Base-by-base conservation (phyloP, 2,113 vertebrate species). In the Callipepla squamata region DNA sequence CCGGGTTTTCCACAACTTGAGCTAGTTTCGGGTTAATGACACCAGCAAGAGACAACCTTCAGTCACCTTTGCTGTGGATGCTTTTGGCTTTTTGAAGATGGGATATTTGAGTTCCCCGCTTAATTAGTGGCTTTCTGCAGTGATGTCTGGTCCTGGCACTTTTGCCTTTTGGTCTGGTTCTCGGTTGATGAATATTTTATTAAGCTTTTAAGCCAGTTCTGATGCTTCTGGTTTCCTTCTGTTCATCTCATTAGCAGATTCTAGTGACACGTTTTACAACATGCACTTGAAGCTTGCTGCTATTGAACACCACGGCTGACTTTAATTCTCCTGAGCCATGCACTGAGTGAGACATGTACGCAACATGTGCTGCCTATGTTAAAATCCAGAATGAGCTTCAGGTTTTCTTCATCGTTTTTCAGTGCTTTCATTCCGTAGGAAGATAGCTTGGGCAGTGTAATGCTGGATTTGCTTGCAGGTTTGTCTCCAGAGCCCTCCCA, bases 261-360 rank as follows among this genome's bases (percentile, higher is more conserved):
- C 6, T 1, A 28, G 10, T 12, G 50, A 3, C 21, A 2, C 20
- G 0, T 65, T 91, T 53, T 30, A 34, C 57, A 30, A 11, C 6
- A 1, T 2, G 6, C 26, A 15, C 69, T 32, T 62, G 45, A 16
- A 22, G 13, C 1, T 15, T 12, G 40, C 32, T 7, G 25, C 57
- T 74, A 2, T 47, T 61, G 42, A 68, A 38, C 19, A 10, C 34
- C 34, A 7, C 68, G 17, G 4, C 51, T 69, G 26, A 45, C 44
- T 57, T 4, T 72, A 45, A 7, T 19, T 34, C 21, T 28, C 11
- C 2, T 22, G 17, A 73, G 1, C 11, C 2, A 2, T 19, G 14
- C 2, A 0, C 48, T 36, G 21, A 19, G 36, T 0, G 1, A 22
- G 4, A 25, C 40, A 7, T 3, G 15, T 3, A 16, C 15, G 30